These are phyloP conservation scores for Serinus canaria DNA, from an alignment of 2,113 vertebrate genomes.

Conservation along the genomic window DNA sequence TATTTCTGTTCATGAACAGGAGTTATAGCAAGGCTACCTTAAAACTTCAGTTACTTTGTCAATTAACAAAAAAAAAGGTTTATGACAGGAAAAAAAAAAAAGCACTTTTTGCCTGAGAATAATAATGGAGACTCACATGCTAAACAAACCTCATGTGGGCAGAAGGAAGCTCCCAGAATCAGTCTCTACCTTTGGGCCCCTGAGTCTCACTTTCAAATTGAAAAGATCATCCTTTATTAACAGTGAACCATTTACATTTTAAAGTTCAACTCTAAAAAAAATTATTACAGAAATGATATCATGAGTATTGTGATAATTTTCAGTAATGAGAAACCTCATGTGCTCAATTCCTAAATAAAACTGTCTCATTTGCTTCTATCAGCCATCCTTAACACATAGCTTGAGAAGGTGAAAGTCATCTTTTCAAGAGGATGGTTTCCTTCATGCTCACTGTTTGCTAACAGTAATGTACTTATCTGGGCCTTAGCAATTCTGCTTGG, in stretches of 20 bases:
- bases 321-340: background rate
- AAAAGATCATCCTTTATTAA: background rate
- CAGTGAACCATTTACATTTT: background rate
- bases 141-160: background rate
- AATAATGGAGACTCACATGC: background rate
- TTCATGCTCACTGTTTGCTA: background rate
- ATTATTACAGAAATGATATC: background rate
- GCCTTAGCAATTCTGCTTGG: background rate
- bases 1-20: background rate
- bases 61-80: background rate
- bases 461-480: background rate
- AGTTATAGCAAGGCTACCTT: background rate
- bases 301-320: background rate
- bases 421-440: background rate
- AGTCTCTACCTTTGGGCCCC: background rate
- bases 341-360: background rate
- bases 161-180: background rate
- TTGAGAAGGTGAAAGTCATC: background rate
- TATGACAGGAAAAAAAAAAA: background rate
- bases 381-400: background rate
- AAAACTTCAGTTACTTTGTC: background rate
- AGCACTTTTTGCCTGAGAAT: background rate
- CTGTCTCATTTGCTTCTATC: background rate
- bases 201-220: background rate
- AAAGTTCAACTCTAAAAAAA: background rate